These are phyloP conservation scores for Tolmerus cingulatus DNA, from an alignment of 2,888 invertebrate genomes.

Conservation along the genomic window DNA sequence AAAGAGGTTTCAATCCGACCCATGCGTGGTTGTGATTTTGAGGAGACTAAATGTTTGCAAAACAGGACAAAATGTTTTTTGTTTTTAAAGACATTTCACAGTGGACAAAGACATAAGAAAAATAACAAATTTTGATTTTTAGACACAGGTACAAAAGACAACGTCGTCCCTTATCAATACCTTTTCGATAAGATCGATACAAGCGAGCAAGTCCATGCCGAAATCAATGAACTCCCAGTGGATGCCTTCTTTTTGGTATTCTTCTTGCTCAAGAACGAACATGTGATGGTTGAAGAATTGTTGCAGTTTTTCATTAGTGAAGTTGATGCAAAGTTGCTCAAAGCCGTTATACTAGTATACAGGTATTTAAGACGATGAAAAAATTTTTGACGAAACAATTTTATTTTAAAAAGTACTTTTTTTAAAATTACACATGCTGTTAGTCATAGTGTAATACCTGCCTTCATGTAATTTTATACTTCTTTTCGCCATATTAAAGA, in stretches of 20 bases:
- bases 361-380: background rate
- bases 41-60: background rate
- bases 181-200: slow-evolving; percentile 96
- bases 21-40: background rate
- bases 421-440: background rate
- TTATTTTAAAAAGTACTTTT: slow-evolving; percentile 55
- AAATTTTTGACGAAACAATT: slow-evolving; percentile 51
- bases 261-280: slow-evolving; percentile 97
- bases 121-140: background rate
- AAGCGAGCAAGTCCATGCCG: slow-evolving; percentile 94
- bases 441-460: background rate
- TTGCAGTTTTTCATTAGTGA: slow-evolving; percentile 97
- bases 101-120: background rate
- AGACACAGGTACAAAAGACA: background rate
- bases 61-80: background rate
- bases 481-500: background rate
- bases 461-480: background rate
- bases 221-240: slow-evolving; percentile 97
- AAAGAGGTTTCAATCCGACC: background rate
- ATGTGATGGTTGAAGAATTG: slow-evolving; percentile 99
- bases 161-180: slow-evolving; percentile 60
- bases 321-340: slow-evolving; percentile 98
- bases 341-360: slow-evolving; percentile 85
- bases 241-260: slow-evolving; percentile 93
- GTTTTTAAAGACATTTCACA: background rate